Base-by-base conservation (phyloP, 2,888 invertebrate species). In the Clivina fossor region DNA sequence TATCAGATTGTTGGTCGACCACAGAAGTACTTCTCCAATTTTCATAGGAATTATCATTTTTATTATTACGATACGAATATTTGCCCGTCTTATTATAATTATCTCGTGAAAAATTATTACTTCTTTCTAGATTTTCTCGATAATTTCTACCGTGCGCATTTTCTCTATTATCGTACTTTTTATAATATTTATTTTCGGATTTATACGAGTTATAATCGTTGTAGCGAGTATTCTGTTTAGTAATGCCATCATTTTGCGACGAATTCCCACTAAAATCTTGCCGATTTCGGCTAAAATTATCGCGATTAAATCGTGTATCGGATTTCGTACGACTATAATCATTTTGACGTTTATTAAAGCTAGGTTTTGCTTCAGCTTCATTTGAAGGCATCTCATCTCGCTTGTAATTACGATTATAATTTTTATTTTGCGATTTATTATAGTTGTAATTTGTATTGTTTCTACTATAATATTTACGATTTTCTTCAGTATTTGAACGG, bases 221-320 rank as follows among this genome's bases (percentile, higher is more conserved):
- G 15, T 64, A 63, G 60, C 63, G 66, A 63, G 60, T 68, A 15
- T 63, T 62, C 32, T 63, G 61, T 57, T 48, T 35, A 5, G 40
- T 55, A 4, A 47, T 20, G 19, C 16, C n/a, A 19, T 56, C 58
- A 11, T 49, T 66, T 15, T 51, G 33, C 26, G 51, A 56, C 13
- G 60, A 58, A 5, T 56, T 60, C 16, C 57, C 63, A 53, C 62
- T 63, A n/a, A 43, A 53, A 44, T 59, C 60, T 26, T 59, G n/a
- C n/a, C n/a, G n/a, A 19, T 30, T 44, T 44, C 8, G n/a, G 8
- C 32, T 32, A 32, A 4, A 4, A n/a, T 32, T 32, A 11, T 13
- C 13, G 32, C 4, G n/a, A 4, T n/a, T n/a, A n/a, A n/a, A n/a
- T 44, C 44, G 20, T 44, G 30, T 18, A 28, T 44, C 11, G 22